Base-by-base conservation (phyloP, 2,888 invertebrate species). In the Nebria brevicollis region DNA sequence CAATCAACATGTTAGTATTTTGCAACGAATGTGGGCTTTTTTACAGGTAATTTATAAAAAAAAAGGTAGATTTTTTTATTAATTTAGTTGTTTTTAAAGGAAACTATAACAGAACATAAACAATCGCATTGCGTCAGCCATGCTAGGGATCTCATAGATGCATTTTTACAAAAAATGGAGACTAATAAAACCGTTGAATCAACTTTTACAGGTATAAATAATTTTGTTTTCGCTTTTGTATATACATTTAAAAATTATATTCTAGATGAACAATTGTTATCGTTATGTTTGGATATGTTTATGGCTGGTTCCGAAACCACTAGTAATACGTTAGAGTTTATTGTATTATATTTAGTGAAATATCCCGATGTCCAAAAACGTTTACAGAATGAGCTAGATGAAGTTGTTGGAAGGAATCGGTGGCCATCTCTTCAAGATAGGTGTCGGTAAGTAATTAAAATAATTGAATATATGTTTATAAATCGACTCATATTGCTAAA, bases 251-350 rank as follows among this genome's bases (percentile, higher is more conserved):
- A 26, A 15, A 15, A 7, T 73, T 83, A 7, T 70, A 25, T 68
- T 5, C 0, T 26, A 87, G 88, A 88, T 82, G 87, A 89, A 75
- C 89, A 89, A 84, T 82, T 89, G 13, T 85, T 89, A 81, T 87
- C 88, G 0, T 66, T 94, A 1, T 93, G 94, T 84, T 86, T 93
- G 85, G 94, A 94, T 85, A 88, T 94, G 80, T 91, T 94, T 41
- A 91, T 94, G 89, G 94, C 94, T 6, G 94, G 94, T 0, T 91
- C 93, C 75, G 94, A 94, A 87, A 94, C 94, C 0, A 94, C 94
- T 0, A 92, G 92, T 83, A 93, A 93, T 85, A 92, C 93, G 0
- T 88, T 93, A 10, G 91, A 91, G 0, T 93, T 92, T 85, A 90
- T 92, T 79, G 87, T 94, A 1, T 88, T 94, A 1, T 91, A 92